Base-by-base conservation (phyloP, 2,888 invertebrate species). In the Chrysina gloriosa region DNA sequence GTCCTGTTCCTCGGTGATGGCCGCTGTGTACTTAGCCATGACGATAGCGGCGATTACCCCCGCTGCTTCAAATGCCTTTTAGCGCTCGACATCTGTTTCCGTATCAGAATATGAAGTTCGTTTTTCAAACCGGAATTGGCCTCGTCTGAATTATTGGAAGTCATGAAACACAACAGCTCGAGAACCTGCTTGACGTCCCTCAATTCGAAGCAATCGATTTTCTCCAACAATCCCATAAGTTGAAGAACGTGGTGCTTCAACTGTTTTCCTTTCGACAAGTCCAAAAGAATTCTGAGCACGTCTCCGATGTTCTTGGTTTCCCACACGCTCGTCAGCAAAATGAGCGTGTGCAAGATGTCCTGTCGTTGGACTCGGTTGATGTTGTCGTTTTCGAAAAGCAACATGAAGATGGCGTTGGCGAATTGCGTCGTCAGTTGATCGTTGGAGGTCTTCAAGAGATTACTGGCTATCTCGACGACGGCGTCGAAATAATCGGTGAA, bases 51-150 rank as follows among this genome's bases (percentile, higher is more conserved):
- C 89, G 70, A 93, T 84, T n/a, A 94, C 90, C 29, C 94, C 94
- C 90, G 90, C 65, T 88, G 86, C 82, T 92, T 92, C 4, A 89
- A 85, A 21, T 78, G 79, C 16, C 87, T 85, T 72, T 87, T 87
- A 2, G 88, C 86, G 78, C 88, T 90, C 1, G 90, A 88, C 34
- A 96, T 84, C 81, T 95, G 93, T 80, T 96, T 96, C 73, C 91
- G 88, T n/a, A 95, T 88, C 14, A 95, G 84, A 85, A 96, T 95
- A 77, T 91, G 90, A 61, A 96, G 86, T 78, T 95, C 94, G 83
- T 93, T 92, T 80, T 91, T 89, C 36, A 94, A 87, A 2, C 84
- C 81, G n/a, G 84, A 81, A 27, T 84, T 76, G 1, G 82, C 77
- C 25, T 85, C 84, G 34, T 83, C 77, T 6, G 77, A 83, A 48